Evolutionary conservation across 2,888 invertebrate genomes (phyloP), one percentile per base, ranked within the genome.

Genomic region (Rhaphigaster nebulosa): DNA sequence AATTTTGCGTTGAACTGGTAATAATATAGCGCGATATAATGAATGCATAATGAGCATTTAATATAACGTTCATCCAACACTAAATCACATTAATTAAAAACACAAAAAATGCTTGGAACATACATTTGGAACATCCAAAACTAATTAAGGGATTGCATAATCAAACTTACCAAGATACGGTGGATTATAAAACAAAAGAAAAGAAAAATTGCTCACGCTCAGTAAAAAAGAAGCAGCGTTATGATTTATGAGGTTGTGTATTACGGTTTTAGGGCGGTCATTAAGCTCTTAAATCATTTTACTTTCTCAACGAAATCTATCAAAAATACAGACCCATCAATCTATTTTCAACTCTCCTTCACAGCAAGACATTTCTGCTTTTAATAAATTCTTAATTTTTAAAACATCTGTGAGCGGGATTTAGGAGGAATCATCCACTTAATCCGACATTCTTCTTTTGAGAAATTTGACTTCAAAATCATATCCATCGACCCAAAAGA

Each of bases 251-350:
- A 38, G 38, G 29, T 34, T 34, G 70, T 70, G 70, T 34, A 70
- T 70, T 70, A 76, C 8, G 20, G 34, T 76, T 76, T 1, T 18
- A 20, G 10, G 38, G 34, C 38, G 70, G 70, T 38, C 70, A 20
- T 76, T 76, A 76, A 38, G 70, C 34, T 38, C 70, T 76, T 76
- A 76, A 76, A 76, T 76, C 70, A 76, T 34, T 76, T 38, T 76
- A 76, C 70, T 76, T 76, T 76, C 70, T 76, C 34, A 76, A 38
- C 70, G 70, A 76, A 76, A 76, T 34, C 34, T 76, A 76, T 76
- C 6, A 76, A 76, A 76, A 76, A 76, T 38, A 76, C 29, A 38
- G 10, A 18, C 20, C 70, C 70, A 76, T 76, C 70, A 34, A 76
- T 76, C 34, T 5, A 76, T 38, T 76, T 76, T 76, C 65, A 18